Evolutionary conservation across 2,113 vertebrate genomes (phyloP).

Genomic region (Chunga burmeisteri): DNA sequence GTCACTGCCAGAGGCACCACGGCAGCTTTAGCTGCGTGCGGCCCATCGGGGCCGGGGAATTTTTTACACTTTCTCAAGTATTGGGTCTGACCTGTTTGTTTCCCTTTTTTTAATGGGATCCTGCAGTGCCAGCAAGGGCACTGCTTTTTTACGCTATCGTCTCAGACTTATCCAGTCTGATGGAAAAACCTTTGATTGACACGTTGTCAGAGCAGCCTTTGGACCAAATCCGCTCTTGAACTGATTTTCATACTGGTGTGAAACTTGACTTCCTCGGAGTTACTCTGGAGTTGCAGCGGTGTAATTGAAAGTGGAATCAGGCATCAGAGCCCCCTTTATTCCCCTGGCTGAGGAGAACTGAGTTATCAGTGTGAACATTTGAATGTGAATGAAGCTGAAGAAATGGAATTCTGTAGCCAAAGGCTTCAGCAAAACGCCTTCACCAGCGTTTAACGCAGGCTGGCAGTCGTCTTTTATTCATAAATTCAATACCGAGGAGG

Average conservation of each 20-base stretch:
- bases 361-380: conserved; percentile 52
- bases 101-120: background rate
- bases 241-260: background rate
- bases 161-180: background rate
- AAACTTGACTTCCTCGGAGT: background rate
- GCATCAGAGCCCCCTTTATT: conserved; percentile 22
- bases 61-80: background rate
- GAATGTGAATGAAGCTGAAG: conserved; percentile 54
- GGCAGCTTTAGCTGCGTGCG: fast-evolving
- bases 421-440: background rate
- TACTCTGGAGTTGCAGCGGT: background rate
- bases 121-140: background rate
- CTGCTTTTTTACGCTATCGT: background rate
- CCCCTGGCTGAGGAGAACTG: conserved; percentile 12
- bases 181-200: background rate
- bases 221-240: background rate
- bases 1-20: background rate
- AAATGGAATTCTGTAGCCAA: conserved; percentile 53
- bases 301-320: conserved; percentile 1
- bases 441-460: background rate
- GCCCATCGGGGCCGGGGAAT: fast-evolving
- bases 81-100: background rate
- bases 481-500: conserved; percentile 15
- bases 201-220: background rate
- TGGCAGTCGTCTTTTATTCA: conserved; percentile 10